These are phyloP conservation scores for Geothlypis trichas DNA, from an alignment of 2,113 vertebrate genomes.

Conservation along the genomic window DNA sequence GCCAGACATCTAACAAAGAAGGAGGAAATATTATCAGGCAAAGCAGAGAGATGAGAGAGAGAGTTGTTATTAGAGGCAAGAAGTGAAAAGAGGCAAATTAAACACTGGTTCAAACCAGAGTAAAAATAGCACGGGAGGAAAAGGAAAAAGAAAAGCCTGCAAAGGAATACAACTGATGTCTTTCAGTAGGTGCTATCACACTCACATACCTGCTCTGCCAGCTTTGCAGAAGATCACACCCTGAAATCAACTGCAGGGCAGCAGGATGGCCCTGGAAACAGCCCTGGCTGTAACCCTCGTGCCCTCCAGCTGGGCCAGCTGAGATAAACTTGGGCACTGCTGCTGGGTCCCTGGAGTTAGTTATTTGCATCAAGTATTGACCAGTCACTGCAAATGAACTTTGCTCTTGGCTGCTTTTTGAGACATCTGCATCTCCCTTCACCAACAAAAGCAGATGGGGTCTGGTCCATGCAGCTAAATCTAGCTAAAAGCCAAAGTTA, in stretches of 20 bases:
- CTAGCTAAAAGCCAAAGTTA: neutral
- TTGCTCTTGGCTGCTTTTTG: neutral
- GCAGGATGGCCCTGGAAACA: rapidly evolving
- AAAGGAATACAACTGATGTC: neutral
- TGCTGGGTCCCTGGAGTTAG: neutral
- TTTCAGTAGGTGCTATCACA: constrained; percentile 13
- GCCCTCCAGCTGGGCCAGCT: neutral
- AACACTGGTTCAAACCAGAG: constrained; percentile 21
- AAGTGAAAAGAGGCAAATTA: constrained; percentile 42
- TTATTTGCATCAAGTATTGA: neutral
- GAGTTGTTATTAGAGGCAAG: neutral
- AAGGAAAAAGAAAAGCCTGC: neutral
- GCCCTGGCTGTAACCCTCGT: neutral
- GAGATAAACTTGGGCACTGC: neutral
- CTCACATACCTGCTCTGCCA: neutral
- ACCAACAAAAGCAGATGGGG: neutral
- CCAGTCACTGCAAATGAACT: neutral
- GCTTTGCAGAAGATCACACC: neutral
- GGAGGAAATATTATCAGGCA: neutral
- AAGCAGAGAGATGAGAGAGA: neutral
- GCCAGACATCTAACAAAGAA: neutral
- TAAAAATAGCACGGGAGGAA: constrained; percentile 35
- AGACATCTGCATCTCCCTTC: neutral
- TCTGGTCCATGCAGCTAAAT: neutral
- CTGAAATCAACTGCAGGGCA: neutral